Conservation (phyloP, 2,797 vertebrate genomes). For the Coregonus sp. region DNA sequence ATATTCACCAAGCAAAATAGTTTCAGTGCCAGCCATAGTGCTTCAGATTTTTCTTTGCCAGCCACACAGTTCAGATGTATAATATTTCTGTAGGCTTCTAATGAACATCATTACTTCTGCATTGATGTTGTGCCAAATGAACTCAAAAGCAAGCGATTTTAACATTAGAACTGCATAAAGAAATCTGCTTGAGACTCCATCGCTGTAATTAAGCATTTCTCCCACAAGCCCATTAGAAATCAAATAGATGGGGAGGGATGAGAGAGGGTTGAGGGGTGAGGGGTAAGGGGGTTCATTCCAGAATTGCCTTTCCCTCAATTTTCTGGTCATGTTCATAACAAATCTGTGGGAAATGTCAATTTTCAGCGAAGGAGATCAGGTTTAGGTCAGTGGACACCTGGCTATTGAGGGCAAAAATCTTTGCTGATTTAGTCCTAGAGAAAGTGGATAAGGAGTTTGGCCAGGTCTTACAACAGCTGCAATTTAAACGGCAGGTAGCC, state of each 20-base stretch:
- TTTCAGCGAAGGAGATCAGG: slow-evolving; percentile 12
- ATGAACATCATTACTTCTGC: slow-evolving; percentile 72
- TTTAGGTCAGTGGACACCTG: slow-evolving; percentile 26
- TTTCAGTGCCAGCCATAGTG: slow-evolving; percentile 28
- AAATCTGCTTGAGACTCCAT: slow-evolving; percentile 61
- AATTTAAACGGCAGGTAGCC: too few relatives aligned
- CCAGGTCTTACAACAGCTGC: too few relatives aligned
- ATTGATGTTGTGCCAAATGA: slow-evolving; percentile 68
- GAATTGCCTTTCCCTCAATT: slow-evolving; percentile 11
- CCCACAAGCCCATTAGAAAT: slow-evolving; percentile 11
- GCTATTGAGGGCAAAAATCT: slow-evolving; percentile 35
- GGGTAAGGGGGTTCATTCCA: slow-evolving; percentile 23
- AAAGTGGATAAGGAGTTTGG: slow-evolving; percentile 6
- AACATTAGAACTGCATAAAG: slow-evolving; percentile 69
- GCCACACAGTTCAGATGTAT: slow-evolving; percentile 34
- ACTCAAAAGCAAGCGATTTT: slow-evolving; percentile 68
- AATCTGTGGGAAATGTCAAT: background rate
- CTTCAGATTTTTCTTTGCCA: slow-evolving; percentile 34
- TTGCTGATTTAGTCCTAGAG: slow-evolving; percentile 19
- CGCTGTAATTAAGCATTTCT: slow-evolving; percentile 58
- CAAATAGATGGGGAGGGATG: slow-evolving; percentile 42
- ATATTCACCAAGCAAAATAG: slow-evolving; percentile 36
- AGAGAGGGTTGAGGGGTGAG: background rate
- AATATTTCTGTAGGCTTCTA: slow-evolving; percentile 65
- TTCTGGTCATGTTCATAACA: background rate